Conservation (phyloP, 2,113 vertebrate genomes). For the Scalopus aquaticus region DNA sequence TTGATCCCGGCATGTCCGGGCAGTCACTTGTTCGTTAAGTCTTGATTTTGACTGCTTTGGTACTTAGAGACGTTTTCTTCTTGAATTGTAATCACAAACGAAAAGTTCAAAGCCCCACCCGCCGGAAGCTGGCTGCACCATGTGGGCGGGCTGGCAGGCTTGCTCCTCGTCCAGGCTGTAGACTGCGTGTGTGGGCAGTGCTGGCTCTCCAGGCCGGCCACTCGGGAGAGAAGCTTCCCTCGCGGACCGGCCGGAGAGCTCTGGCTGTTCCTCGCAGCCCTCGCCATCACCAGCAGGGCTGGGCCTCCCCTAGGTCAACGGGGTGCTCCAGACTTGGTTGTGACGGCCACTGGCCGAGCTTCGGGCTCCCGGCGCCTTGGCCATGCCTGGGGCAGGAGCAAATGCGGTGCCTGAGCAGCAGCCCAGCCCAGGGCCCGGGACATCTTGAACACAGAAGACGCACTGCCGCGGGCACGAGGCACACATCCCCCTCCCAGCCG, state of each 20-base stretch:
- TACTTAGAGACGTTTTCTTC: constrained; percentile 53
- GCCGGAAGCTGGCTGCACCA: background rate
- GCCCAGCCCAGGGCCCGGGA: constrained; percentile 20
- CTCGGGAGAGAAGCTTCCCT: background rate
- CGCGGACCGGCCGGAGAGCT: constrained; percentile 7
- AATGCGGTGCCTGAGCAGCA: too few species aligned
- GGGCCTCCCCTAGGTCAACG: background rate
- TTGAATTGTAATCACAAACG: constrained; percentile 48
- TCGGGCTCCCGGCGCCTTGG: constrained; percentile 30
- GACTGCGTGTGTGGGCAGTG: background rate
- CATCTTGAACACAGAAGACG: constrained; percentile 24
- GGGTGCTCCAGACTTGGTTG: background rate
- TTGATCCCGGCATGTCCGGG: background rate
- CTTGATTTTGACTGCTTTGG: constrained; percentile 6
- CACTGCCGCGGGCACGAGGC: background rate
- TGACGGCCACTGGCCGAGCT: background rate
- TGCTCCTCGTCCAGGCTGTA: background rate
- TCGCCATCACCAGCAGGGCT: background rate
- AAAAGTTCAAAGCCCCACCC: constrained; percentile 39
- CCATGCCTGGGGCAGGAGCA: background rate
- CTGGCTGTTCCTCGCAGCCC: background rate
- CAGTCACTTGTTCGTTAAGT: background rate
- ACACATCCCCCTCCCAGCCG: background rate
- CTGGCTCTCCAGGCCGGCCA: background rate
- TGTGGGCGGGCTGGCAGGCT: constrained; percentile 50